phyloP scores from a whole-genome alignment of 37 sponge, comb jelly and placozoan species.

The Mnemiopsis leidyi region DNA sequence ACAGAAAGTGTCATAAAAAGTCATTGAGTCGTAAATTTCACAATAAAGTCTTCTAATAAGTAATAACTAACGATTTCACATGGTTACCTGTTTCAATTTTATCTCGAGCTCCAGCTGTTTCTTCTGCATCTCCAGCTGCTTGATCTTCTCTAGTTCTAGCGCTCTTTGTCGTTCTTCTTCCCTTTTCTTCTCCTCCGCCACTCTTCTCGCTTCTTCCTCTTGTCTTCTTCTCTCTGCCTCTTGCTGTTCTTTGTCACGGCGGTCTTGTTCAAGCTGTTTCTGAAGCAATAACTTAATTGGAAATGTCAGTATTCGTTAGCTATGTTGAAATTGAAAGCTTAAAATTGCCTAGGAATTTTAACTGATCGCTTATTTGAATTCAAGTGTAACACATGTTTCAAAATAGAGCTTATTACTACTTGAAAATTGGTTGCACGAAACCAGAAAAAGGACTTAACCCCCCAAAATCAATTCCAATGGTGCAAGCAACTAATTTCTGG shows the following conservation, averaged over 20 bases:
- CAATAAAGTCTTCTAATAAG: no score
- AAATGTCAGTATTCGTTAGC: neutral
- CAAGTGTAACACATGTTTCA: neutral
- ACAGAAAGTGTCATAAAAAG: no score
- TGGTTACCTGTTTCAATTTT: neutral
- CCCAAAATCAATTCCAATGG: no score
- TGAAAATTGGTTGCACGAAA: no score
- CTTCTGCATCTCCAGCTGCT: conserved; percentile 15
- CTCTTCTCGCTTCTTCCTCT: neutral
- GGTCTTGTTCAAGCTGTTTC: neutral
- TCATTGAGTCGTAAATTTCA: no score
- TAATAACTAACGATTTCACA: no score
- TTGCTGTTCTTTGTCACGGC: neutral
- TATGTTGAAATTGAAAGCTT: no score
- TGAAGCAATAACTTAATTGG: neutral
- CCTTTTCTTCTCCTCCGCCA: neutral
- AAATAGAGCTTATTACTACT: neutral
- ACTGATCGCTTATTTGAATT: neutral
- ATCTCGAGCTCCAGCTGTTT: conserved; percentile 13
- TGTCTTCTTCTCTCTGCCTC: neutral
- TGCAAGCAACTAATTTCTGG: no score
- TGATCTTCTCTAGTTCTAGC: neutral
- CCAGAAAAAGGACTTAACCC: no score
- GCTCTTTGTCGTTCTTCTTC: conserved; percentile 21
- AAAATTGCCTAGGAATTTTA: neutral